These are phyloP conservation scores for Rhabditoides inermis DNA, from an alignment of 2,888 invertebrate genomes.

Conservation along the genomic window DNA sequence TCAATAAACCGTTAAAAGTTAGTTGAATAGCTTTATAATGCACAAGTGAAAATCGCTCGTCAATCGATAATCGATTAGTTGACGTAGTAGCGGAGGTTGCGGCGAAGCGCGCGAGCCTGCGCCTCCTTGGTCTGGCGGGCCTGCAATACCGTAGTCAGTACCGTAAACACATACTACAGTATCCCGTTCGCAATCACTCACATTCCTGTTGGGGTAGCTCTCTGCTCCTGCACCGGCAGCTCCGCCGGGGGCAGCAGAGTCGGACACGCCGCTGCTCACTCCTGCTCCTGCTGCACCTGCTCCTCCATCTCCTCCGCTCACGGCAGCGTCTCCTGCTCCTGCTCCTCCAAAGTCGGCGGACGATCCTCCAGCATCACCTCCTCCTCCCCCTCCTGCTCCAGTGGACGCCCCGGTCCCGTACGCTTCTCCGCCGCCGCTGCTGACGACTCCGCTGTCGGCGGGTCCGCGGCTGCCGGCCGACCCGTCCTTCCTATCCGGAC, in stretches of 20 bases:
- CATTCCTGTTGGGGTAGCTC: slow-evolving; percentile 15
- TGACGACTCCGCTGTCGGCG: slow-evolving; percentile 1
- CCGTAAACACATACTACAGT: too few relatives aligned
- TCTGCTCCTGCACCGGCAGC: slow-evolving; percentile 6
- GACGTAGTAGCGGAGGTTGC: too few relatives aligned
- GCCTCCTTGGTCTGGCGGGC: too few relatives aligned
- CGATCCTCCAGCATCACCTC: slow-evolving; percentile 5
- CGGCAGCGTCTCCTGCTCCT: slow-evolving; percentile 6
- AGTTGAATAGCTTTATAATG: too few relatives aligned
- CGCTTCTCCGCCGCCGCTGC: slow-evolving; percentile 1
- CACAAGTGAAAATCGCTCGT: too few relatives aligned
- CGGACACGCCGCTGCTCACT: slow-evolving; percentile 1
- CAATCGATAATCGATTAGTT: too few relatives aligned
- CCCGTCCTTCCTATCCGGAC: slow-evolving; percentile 17
- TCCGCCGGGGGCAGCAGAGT: slow-evolving; percentile 4
- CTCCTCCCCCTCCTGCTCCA: slow-evolving; percentile 8
- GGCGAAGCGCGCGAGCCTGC: too few relatives aligned
- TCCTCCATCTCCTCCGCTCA: slow-evolving; percentile 9
- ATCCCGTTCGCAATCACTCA: too few relatives aligned
- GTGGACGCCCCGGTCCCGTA: too few relatives aligned
- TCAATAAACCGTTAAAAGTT: too few relatives aligned
- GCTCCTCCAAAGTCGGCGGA: slow-evolving; percentile 2
- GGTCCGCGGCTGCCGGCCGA: not conserved
- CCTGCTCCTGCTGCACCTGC: slow-evolving; percentile 6
- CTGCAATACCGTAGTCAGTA: too few relatives aligned